phyloP scores from a whole-genome alignment of 2,113 vertebrate genomes.

The Phalacrocorax carbo region DNA sequence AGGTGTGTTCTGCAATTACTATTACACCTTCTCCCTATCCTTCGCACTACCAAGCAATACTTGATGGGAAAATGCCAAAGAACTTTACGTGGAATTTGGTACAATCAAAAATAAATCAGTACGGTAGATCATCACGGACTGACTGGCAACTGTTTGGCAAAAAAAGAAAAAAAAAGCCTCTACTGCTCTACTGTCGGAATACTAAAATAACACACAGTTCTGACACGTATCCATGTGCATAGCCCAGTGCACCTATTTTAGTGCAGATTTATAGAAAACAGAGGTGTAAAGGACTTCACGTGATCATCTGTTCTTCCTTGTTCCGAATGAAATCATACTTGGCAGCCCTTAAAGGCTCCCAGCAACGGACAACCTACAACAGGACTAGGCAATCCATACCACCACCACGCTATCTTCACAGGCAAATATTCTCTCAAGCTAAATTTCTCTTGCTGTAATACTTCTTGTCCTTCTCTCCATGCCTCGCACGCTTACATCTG shows the following conservation, averaged over 20 bases:
- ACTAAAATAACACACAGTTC: neutral
- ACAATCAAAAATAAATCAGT: neutral
- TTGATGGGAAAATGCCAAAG: neutral
- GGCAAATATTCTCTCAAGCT: neutral
- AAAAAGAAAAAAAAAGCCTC: neutral
- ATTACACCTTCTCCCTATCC: neutral
- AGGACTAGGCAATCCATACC: neutral
- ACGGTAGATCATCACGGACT: neutral
- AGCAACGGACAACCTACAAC: neutral
- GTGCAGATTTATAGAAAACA: neutral
- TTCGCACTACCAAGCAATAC: neutral
- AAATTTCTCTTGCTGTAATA: neutral
- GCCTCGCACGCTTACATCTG: neutral
- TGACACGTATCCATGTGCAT: neutral
- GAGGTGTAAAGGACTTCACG: neutral
- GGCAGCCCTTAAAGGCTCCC: neutral
- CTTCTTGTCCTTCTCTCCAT: neutral
- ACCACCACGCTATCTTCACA: neutral
- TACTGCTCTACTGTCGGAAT: neutral
- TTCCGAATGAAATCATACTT: neutral
- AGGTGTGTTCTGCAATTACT: neutral
- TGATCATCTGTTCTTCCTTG: neutral
- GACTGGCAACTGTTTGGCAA: neutral
- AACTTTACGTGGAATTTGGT: neutral
- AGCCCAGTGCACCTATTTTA: neutral